Percentiles rank a stretch among this genome's conserved stretches.
Conservation (phyloP, 2,888 invertebrate species). For the Pyrrhia umbra region DNA sequence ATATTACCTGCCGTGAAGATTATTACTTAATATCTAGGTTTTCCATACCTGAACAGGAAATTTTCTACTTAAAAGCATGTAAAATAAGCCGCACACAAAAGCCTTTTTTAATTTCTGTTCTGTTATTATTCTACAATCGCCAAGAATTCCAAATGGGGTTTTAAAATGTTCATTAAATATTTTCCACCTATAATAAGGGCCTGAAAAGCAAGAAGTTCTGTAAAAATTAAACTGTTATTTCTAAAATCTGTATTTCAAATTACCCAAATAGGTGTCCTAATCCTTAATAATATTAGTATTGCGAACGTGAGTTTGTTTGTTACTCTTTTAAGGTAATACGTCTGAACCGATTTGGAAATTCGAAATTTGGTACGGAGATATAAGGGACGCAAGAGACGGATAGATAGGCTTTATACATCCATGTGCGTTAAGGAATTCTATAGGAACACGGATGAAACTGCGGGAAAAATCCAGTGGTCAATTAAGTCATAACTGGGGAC, state of each 20-base stretch:
- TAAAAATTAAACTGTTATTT: constrained; percentile 12
- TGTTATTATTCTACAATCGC: constrained; percentile 90
- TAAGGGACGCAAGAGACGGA: too few species aligned
- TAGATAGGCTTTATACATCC: too few species aligned
- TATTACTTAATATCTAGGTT: background rate
- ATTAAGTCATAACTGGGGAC: too few species aligned
- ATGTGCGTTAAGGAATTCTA: too few species aligned
- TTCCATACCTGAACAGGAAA: constrained; percentile 89
- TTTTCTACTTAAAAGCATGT: constrained; percentile 87
- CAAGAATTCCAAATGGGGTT: constrained; percentile 88
- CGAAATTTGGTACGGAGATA: too few species aligned
- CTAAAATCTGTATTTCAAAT: background rate
- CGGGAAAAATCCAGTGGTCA: too few species aligned
- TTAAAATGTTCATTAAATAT: constrained; percentile 93
- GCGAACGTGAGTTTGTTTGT: too few species aligned
- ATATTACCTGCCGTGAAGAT: background rate
- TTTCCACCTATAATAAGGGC: constrained; percentile 96
- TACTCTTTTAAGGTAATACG: too few species aligned
- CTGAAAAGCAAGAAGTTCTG: constrained; percentile 83
- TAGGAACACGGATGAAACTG: too few species aligned
- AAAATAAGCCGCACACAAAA: constrained; percentile 89
- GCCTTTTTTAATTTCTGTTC: constrained; percentile 91
- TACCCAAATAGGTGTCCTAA: background rate
- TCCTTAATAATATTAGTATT: too few species aligned
- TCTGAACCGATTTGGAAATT: too few species aligned